Evolutionary conservation across 2,113 vertebrate genomes (phyloP), one percentile per base, ranked within the genome.

Genomic region (Erythrolamprus reginae): DNA sequence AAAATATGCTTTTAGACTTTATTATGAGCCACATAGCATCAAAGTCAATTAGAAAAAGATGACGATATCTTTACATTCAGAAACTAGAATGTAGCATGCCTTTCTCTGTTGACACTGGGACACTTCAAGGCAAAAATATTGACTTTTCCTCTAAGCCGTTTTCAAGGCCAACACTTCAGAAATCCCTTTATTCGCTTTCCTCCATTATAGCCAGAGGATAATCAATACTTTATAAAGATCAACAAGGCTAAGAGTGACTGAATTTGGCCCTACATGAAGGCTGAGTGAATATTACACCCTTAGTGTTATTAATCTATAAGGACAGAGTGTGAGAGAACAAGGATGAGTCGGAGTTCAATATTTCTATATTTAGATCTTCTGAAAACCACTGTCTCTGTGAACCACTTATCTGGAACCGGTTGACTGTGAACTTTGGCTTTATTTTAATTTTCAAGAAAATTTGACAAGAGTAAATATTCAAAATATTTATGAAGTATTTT

Each of bases 351-450:
- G 92, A 95, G 92, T 92, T 90, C 82, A 55, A 28, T 77, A 87
- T 89, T 93, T 93, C 92, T 94, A 3, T 92, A 94, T 96, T 96
- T 95, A 93, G 89, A 91, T 93, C n/a, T 92, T 92, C 89, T n/a
- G 0, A 24, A 91, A 91, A 58, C 84, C 95, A 84, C 56, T 10
- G 42, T 89, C 86, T 87, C 91, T 94, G n/a, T 33, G 47, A 83
- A 45, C 10, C 5, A 9, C 24, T 65, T 3, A 47, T 82, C 58
- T 88, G 53, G 83, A 90, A 17, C 47, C 61, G n/a, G n/a, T 21
- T 84, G 2, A 0, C 0, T 65, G 12, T 47, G 53, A 28, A 15
- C 92, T 90, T 65, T 92, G 85, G 3, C 28, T n/a, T 33, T 0
- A 0, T n/a, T 77, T 0, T 0, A 0, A 0, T 90, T 89, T n/a